Evolutionary conservation across 2,888 invertebrate genomes (phyloP).

Genomic region (Ectobius pallidus): DNA sequence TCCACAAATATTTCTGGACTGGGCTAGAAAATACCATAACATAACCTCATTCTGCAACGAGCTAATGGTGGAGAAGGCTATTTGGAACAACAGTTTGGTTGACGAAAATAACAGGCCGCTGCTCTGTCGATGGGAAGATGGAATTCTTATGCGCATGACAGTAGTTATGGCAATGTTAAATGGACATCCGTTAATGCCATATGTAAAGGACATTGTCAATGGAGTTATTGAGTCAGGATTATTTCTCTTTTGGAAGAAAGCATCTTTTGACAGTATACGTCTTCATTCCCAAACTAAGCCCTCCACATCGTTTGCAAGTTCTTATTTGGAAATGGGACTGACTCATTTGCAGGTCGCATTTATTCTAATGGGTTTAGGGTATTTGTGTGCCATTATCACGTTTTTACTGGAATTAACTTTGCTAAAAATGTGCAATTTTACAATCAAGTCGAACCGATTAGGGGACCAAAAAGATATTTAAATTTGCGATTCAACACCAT

Average conservation of each 20-base stretch:
- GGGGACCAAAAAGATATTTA: too few species aligned
- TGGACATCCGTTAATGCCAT: neutral
- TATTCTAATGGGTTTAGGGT: too few species aligned
- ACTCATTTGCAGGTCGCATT: neutral
- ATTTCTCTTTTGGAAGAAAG: neutral
- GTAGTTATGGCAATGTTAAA: neutral
- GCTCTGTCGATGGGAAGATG: neutral
- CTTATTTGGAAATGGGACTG: neutral
- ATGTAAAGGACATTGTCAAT: neutral
- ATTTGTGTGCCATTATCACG: too few species aligned
- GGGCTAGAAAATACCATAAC: neutral
- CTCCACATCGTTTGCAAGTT: neutral
- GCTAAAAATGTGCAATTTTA: too few species aligned
- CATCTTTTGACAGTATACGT: neutral
- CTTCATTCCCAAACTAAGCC: neutral
- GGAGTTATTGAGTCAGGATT: neutral
- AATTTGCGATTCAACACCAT: too few species aligned
- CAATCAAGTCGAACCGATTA: too few species aligned
- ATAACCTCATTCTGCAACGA: neutral
- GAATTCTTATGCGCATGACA: neutral
- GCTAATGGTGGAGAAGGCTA: neutral
- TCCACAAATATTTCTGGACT: neutral
- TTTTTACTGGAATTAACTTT: too few species aligned
- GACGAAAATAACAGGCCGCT: neutral
- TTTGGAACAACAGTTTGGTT: neutral